Conservation (phyloP, 2,113 vertebrate genomes). For the Conger conger region DNA sequence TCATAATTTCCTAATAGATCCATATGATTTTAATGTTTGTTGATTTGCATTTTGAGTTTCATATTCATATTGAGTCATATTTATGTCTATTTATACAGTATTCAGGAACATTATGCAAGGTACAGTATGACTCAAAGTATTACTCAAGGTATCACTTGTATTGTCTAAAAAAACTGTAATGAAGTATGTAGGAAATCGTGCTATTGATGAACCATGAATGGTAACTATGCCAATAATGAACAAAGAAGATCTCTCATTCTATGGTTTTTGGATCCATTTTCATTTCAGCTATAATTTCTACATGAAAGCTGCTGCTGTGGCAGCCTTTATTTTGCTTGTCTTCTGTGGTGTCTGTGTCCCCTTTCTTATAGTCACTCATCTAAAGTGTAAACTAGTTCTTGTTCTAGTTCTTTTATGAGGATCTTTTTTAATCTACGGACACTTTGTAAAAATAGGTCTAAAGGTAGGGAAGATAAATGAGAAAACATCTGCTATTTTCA, state of each 20-base stretch:
- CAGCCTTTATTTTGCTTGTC: background rate
- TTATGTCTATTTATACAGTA: background rate
- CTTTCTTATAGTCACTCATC: background rate
- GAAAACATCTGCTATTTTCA: constrained; percentile 51
- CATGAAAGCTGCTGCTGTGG: background rate
- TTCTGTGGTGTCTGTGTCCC: background rate
- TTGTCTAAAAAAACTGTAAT: background rate
- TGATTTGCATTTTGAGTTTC: background rate
- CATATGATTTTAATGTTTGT: background rate
- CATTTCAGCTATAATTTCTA: background rate
- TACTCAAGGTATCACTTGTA: background rate
- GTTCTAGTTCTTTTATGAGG: constrained; percentile 11
- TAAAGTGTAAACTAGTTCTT: constrained; percentile 12
- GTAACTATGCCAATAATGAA: background rate
- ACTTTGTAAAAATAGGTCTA: constrained; percentile 59
- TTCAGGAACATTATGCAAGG: background rate
- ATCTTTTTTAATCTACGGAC: background rate
- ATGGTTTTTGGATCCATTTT: too few relatives aligned
- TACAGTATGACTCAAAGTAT: too few relatives aligned
- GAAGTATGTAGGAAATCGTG: background rate
- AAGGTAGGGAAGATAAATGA: constrained; percentile 50
- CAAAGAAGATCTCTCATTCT: background rate
- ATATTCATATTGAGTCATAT: background rate
- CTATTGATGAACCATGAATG: background rate
- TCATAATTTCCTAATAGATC: background rate